Evolutionary conservation across 2,797 vertebrate genomes (phyloP).

Genomic region (Eidolon dupreanum): DNA sequence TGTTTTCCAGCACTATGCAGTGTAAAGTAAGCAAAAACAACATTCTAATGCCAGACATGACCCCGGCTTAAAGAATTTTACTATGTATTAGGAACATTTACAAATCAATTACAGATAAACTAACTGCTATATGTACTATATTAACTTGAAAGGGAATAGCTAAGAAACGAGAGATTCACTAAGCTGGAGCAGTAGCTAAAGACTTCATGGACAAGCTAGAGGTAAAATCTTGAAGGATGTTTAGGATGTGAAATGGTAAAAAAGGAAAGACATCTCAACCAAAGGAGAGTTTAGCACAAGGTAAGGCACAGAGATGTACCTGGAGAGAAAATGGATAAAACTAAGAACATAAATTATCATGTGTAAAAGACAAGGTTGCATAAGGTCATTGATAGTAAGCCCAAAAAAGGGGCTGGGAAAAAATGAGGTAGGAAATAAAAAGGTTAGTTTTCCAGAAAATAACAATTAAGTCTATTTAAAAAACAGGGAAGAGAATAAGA

Average conservation of each 20-base stretch:
- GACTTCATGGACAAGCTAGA: background rate
- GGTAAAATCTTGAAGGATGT: background rate
- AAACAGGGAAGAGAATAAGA: background rate
- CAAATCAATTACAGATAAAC: background rate
- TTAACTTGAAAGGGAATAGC: background rate
- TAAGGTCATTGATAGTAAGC: background rate
- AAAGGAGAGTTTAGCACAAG: background rate
- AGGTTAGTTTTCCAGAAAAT: background rate
- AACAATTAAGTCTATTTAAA: background rate
- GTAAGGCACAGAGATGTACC: background rate
- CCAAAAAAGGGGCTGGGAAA: background rate
- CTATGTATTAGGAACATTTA: background rate
- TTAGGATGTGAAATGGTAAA: background rate
- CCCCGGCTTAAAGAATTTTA: background rate
- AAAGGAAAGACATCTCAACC: background rate
- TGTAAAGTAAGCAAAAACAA: background rate
- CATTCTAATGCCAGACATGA: background rate
- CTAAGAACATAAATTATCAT: background rate
- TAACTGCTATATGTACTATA: background rate
- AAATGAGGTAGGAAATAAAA: background rate
- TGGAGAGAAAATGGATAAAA: background rate
- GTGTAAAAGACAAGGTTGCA: background rate
- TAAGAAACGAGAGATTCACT: background rate
- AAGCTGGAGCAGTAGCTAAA: background rate
- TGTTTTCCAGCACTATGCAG: constrained; percentile 15